These are phyloP conservation scores for Ophraella communa DNA, from an alignment of 2,888 invertebrate species.

Conservation along the genomic window DNA sequence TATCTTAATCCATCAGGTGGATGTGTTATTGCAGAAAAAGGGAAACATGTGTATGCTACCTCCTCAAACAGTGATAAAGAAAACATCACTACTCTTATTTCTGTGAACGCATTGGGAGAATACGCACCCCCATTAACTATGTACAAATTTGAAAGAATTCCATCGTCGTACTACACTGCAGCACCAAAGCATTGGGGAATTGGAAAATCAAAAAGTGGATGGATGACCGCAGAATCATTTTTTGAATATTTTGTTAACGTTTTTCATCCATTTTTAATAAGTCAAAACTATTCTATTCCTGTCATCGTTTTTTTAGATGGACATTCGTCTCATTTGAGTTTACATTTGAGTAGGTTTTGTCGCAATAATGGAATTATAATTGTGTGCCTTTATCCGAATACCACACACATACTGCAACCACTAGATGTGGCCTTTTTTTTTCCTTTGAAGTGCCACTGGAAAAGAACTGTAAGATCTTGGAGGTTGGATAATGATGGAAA, in stretches of 20 bases:
- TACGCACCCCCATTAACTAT: no score
- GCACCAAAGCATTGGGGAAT: constrained; percentile 25
- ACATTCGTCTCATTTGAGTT: constrained; percentile 1
- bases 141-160: background rate
- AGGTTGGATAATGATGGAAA: background rate
- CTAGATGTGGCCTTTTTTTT: background rate
- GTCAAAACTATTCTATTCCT: background rate
- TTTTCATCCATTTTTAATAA: constrained; percentile 16
- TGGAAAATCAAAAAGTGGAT: constrained; percentile 28
- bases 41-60: background rate
- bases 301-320: constrained; percentile 7
- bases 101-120: background rate
- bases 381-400: background rate
- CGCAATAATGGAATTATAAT: background rate
- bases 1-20: constrained; percentile 21
- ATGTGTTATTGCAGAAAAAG: constrained; percentile 15
- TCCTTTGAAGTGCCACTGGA: background rate
- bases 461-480: background rate
- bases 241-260: constrained; percentile 32
- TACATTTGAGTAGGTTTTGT: constrained; percentile 2
- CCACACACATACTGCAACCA: no score
- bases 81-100: background rate
- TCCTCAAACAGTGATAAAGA: background rate
- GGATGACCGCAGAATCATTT: constrained; percentile 28
- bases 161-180: constrained; percentile 2